Base-by-base conservation (phyloP, 2,797 vertebrate genomes). In the Neosalanx taihuensis region DNA sequence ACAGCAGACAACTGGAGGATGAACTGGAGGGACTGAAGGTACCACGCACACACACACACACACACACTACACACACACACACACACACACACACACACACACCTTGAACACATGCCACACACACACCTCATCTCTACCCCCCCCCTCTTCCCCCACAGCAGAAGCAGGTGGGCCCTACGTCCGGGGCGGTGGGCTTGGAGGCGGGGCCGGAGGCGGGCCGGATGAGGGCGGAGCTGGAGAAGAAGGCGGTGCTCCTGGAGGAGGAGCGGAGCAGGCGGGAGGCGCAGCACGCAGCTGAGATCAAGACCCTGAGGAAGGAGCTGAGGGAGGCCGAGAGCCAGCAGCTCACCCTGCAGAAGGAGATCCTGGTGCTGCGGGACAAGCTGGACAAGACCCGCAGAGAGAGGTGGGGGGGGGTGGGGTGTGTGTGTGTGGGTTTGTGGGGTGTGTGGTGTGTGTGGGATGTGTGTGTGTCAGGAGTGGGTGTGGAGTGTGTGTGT, bases 11-110 rank as follows among this genome's bases (percentile, higher is more conserved):
- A 86, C 91, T 99, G 85, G 96, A 99, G 88, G 96, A 94, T 65
- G 96, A 99, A 83, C 80, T 99, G 83, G 95, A 98, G 73, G 94
- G 94, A 35, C 91, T 98, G 61, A 99, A 99, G 93, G 97, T 99
- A 88, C 57, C 64, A 23, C 46, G 68, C 57, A 61, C 69, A 76
- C 57, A 58, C 23, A 29, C 15, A 26, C 30, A 63, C 57, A 63
- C 37, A 61, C 7, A n/a, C n/a, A n/a, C n/a, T n/a, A n/a, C n/a
- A n/a, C n/a, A n/a, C n/a, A n/a, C n/a, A n/a, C n/a, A n/a, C 61
- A 57, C 58, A 57, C 35, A 60, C 59, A 69, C 31, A 31, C 26
- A 61, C 46, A 70, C 35, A 65, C 33, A 23, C 30, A 15, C 31
- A 53, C 46, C 56, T 58, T n/a, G 2, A 6, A 58, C 20, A n/a